phyloP scores from a whole-genome alignment of 2,888 invertebrate genomes.

The Erebia aethiops region DNA sequence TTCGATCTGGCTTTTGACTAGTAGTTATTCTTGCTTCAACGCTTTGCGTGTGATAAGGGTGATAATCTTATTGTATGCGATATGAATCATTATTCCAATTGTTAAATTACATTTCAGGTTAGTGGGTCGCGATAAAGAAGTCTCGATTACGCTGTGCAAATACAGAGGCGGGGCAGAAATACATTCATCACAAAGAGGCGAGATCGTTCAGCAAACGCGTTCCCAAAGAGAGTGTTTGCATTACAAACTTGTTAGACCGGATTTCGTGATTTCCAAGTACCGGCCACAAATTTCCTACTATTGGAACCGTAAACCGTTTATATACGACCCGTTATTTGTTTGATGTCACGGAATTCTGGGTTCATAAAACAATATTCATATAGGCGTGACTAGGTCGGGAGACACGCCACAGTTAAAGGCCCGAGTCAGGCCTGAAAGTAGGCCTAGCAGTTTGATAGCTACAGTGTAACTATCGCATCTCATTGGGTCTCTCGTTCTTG shows the following conservation, averaged over 20 bases:
- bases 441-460: too few species aligned
- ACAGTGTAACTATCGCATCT: too few species aligned
- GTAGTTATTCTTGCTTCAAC: too few species aligned
- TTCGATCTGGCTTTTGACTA: too few species aligned
- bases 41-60: background rate
- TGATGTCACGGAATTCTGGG: background rate
- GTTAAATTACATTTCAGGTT: conserved; percentile 39
- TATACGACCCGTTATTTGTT: conserved; percentile 1
- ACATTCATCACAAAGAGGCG: conserved; percentile 47
- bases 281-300: conserved; percentile 12
- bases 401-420: too few species aligned
- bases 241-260: conserved; percentile 27
- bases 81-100: background rate
- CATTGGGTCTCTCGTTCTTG: too few species aligned
- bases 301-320: background rate
- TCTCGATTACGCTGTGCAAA: conserved; percentile 34
- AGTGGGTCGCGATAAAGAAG: conserved; percentile 47
- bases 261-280: conserved; percentile 16
- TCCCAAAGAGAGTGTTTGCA: conserved; percentile 30
- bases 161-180: conserved; percentile 47
- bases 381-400: too few species aligned
- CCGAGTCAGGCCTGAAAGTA: too few species aligned
- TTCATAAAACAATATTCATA: background rate
- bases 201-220: conserved; percentile 22
- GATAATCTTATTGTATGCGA: background rate